phyloP scores from a whole-genome alignment of 2,797 vertebrate genomes.

The Notolepis coatsorum region DNA sequence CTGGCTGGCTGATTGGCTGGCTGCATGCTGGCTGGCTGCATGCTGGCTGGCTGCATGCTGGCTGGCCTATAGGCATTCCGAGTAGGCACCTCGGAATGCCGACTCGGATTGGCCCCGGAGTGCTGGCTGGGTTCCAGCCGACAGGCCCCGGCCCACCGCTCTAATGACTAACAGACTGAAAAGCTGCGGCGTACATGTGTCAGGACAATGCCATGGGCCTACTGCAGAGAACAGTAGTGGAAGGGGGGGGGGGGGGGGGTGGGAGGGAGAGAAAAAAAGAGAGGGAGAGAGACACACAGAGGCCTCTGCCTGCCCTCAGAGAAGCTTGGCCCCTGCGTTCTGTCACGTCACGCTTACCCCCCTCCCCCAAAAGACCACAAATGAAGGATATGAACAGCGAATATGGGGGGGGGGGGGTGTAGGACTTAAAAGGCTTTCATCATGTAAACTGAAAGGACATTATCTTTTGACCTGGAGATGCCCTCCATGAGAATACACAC shows the following conservation, averaged over 20 bases:
- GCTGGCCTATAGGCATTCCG: no score
- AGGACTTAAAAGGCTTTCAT: conserved; percentile 89
- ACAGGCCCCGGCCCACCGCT: conserved; percentile 72
- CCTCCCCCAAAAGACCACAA: conserved; percentile 62
- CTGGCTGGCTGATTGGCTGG: no score
- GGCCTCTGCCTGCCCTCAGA: conserved; percentile 70
- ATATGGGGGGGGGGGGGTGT: conserved; percentile 46
- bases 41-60: no score
- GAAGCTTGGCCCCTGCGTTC: conserved; percentile 85
- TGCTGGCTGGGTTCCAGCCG: conserved; percentile 87
- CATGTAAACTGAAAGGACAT: conserved; percentile 91
- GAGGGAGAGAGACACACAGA: conserved; percentile 38
- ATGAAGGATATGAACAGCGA: conserved; percentile 81
- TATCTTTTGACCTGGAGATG: conserved; percentile 91
- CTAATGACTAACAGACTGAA: conserved; percentile 95
- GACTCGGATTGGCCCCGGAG: conserved; percentile 66
- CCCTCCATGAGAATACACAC: conserved; percentile 84
- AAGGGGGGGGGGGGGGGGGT: conserved; percentile 35
- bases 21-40: no score
- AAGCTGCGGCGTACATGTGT: conserved; percentile 83
- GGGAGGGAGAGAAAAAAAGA: conserved; percentile 27
- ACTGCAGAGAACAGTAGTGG: conserved; percentile 82
- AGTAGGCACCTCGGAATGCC: conserved; percentile 58
- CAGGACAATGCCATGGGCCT: conserved; percentile 81
- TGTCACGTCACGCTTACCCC: conserved; percentile 79